These are phyloP conservation scores for Spodoptera litura DNA, from an alignment of 1,140 invertebrate genomes.

Conservation along the genomic window DNA sequence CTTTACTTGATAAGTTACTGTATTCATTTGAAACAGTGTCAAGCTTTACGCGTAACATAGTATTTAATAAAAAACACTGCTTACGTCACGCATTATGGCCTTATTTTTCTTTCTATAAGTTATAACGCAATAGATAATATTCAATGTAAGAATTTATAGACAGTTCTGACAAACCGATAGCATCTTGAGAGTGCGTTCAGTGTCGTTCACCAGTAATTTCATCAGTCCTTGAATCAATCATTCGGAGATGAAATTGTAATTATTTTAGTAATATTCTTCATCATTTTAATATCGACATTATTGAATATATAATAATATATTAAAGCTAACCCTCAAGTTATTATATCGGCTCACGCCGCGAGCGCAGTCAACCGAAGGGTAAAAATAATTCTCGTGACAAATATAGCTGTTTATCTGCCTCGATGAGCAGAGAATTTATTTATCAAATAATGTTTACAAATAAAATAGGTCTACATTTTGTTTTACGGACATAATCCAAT, in stretches of 20 bases:
- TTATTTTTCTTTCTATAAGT: constrained; percentile 1
- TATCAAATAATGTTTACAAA: constrained; percentile 34
- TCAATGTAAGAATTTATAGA: neutral
- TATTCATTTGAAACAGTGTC: neutral
- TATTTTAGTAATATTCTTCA: too few species aligned
- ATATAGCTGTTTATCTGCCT: constrained; percentile 62
- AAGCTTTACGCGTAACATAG: neutral
- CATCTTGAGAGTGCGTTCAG: too few species aligned
- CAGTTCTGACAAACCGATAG: too few species aligned
- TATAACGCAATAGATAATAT: neutral
- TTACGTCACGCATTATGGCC: neutral
- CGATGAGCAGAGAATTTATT: constrained; percentile 39
- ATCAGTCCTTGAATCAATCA: too few species aligned
- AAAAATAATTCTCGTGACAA: constrained; percentile 63
- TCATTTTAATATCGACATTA: neutral
- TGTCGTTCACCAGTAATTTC: too few species aligned
- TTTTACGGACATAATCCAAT: neutral
- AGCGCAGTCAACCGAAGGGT: constrained; percentile 52
- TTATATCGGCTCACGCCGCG: constrained; percentile 52
- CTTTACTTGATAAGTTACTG: constrained; percentile 11
- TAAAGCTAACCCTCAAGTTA: constrained; percentile 26
- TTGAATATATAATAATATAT: neutral
- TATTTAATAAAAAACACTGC: constrained; percentile 3
- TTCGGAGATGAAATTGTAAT: too few species aligned
- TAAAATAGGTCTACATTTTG: constrained; percentile 21